Percentiles rank a stretch among this genome's conserved stretches.
These are phyloP conservation scores for Drosophila kanapiae DNA, from an alignment of 1,140 invertebrate species.

Conservation along the genomic window DNA sequence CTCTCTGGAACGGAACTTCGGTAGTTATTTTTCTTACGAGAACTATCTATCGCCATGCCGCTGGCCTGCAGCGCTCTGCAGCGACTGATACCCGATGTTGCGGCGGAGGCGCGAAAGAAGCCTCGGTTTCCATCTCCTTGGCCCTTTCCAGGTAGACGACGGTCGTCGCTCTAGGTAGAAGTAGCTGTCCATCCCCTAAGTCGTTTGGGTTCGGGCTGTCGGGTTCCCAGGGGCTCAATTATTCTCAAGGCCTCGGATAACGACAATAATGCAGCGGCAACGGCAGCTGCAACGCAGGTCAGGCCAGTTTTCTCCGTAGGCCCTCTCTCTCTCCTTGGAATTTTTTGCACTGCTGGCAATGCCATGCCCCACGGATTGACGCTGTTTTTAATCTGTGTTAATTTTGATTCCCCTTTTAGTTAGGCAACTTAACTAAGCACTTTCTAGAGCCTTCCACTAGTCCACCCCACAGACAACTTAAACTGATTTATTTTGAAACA, in stretches of 20 bases:
- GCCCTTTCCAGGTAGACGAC: conserved; percentile 5
- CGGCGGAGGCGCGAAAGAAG: conserved; percentile 3
- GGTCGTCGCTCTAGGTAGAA: conserved; percentile 5
- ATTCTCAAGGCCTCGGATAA: conserved; percentile 9
- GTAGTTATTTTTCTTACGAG: conserved; percentile 2
- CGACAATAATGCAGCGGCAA: not conserved
- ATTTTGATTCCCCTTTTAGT: not conserved
- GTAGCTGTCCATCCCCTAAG: conserved; percentile 25
- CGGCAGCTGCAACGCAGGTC: conserved; percentile 23
- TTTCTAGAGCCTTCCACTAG: not conserved
- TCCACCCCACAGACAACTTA: not conserved
- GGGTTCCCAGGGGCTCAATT: conserved; percentile 18
- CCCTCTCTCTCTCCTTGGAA: not conserved
- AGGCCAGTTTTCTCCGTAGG: conserved; percentile 10
- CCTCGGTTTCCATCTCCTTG: conserved; percentile 20
- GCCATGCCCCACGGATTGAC: conserved; percentile 4
- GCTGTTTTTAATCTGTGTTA: not conserved
- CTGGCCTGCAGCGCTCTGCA: conserved; percentile 11
- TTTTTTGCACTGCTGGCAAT: conserved; percentile 24
- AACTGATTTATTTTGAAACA: not conserved
- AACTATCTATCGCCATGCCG: conserved; percentile 27
- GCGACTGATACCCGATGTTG: conserved; percentile 13
- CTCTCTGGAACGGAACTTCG: conserved; percentile 7
- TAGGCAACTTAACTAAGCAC: conserved; percentile 7
- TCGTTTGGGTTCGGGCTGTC: conserved; percentile 1